Base-by-base conservation (phyloP, 2,113 vertebrate species). In the Saguinus midas region DNA sequence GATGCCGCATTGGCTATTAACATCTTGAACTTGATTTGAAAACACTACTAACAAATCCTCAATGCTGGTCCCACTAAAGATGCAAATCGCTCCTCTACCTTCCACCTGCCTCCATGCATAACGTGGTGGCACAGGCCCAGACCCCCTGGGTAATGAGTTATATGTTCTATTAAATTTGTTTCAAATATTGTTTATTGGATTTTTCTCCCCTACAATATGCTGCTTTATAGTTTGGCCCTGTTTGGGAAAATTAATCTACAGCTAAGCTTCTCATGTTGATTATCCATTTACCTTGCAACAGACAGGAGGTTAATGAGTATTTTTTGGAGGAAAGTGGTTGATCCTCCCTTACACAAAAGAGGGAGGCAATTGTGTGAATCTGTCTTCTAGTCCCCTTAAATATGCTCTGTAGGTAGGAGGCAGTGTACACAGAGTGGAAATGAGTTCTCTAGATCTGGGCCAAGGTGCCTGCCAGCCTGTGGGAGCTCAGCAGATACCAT, bases 21-120 rank as follows among this genome's bases (percentile, higher is more conserved):
- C 99, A 99, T 99, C 99, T 98, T 99, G 99, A 99, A 99, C 99
- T 98, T 98, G 98, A 99, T 98, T 98, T 99, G 98, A 97, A 98
- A 99, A 98, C 97, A 96, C 95, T 98, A 98, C 98, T 55, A 98
- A 98, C 94, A 81, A 98, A 98, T 97, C 95, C 90, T 76, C 0
- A 0, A 12, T 79, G 86, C 86, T 86, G 95, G 97, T 97, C 79
- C 82, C n/a, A 73, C 96, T 96, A 66, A 97, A 98, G 95, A 97
- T 96, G 87, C 92, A 97, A 96, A 97, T 96, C 91, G 96, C 90
- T 78, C 89, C 89, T 79, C 79, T 2, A 13, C 94, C 95, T 92
- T 90, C 52, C 76, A 97, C 95, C 97, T 95, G 97, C 97, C 96
- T 58, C 4, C 79, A 80, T 40, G 94, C 72, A 68, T 88, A 72